Base-by-base conservation (phyloP, 2,797 vertebrate species). In the Myotis vivesi region DNA sequence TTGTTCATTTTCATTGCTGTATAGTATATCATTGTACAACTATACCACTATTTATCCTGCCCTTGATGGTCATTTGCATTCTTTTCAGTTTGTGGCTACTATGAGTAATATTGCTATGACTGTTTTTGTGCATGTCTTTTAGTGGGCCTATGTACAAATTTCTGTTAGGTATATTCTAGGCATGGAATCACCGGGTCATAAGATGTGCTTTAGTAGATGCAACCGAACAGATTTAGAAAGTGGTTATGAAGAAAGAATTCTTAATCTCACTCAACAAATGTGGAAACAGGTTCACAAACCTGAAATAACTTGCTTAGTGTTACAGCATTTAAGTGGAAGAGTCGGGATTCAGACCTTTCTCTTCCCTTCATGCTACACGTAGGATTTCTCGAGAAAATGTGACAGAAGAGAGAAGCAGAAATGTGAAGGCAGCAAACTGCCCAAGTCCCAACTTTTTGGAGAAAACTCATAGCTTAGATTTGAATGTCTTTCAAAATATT, bases 261-360 rank as follows among this genome's bases (percentile, higher is more conserved):
- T 77, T 96, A 44, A 28, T 57, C 30, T 91, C 81, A 89, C 44
- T 87, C 75, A 83, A 76, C 66, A 49, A 73, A 49, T 33, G n/a
- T 69, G 46, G n/a, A 77, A 91, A 66, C 4, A 49, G 5, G 13
- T 69, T 75, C 22, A 75, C 71, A 71, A 71, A 51, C 36, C 76
- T 57, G 20, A 93, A 71, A 94, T n/a, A 84, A 81, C 59, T 83
- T 36, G 11, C 55, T 49, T 38, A 44, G 69, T 25, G 75, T 76
- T 72, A 51, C 5, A 66, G 64, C 19, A 66, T 7, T 17, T 30
- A 62, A 6, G 19, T 25, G 46, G 76, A 84, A 87, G 53, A 72
- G 59, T 19, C 0, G 0, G 8, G 6, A 73, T 38, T 80, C 76
- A 89, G 75, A 13, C 4, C 30, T 41, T 71, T 33, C 38, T 86